A percentile compares a stretch with the other conserved stretches of the same genome.
These are phyloP conservation scores for Cyclophora albipunctata DNA, from an alignment of 2,888 invertebrate genomes.

Conservation along the genomic window DNA sequence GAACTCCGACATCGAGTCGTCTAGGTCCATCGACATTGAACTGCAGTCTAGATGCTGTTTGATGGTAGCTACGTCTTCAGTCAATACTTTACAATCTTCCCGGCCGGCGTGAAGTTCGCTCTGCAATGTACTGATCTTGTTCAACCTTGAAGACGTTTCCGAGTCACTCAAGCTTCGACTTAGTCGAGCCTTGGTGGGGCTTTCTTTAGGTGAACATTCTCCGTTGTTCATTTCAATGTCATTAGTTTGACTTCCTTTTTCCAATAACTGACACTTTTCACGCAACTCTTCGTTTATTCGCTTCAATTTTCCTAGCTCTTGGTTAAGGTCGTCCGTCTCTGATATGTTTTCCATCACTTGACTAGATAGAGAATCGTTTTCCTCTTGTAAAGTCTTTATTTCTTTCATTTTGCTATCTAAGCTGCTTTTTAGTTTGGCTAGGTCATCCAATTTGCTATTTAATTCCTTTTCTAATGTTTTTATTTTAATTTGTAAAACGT, in stretches of 20 bases:
- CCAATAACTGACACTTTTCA: slow-evolving; percentile 25
- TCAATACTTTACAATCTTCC: slow-evolving; percentile 60
- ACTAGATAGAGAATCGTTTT: slow-evolving; percentile 72
- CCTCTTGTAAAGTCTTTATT: slow-evolving; percentile 56
- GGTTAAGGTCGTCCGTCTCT: slow-evolving; percentile 67
- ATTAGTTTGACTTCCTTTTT: slow-evolving; percentile 13
- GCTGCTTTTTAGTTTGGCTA: slow-evolving; percentile 29
- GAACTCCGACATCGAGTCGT: slow-evolving; percentile 48
- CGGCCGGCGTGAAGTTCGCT: slow-evolving; percentile 56
- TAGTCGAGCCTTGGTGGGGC: slow-evolving; percentile 31
- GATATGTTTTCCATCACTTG: slow-evolving; percentile 75
- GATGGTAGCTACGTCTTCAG: slow-evolving; percentile 59
- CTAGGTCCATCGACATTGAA: slow-evolving; percentile 53
- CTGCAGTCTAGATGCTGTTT: slow-evolving; percentile 56
- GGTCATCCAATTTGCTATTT: slow-evolving; percentile 32
- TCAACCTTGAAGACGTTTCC: slow-evolving; percentile 49
- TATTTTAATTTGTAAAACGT: slow-evolving; percentile 40
- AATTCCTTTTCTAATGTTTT: slow-evolving; percentile 40
- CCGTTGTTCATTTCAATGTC: slow-evolving; percentile 20
- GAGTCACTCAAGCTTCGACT: slow-evolving; percentile 57
- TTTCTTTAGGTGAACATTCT: slow-evolving; percentile 1
- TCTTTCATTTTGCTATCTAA: slow-evolving; percentile 33
- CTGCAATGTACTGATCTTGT: slow-evolving; percentile 59
- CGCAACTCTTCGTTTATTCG: slow-evolving; percentile 28
- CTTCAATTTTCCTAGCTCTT: slow-evolving; percentile 42